Base-by-base conservation (phyloP, 2,888 invertebrate genomes). In the Phymatocera aterrima region DNA sequence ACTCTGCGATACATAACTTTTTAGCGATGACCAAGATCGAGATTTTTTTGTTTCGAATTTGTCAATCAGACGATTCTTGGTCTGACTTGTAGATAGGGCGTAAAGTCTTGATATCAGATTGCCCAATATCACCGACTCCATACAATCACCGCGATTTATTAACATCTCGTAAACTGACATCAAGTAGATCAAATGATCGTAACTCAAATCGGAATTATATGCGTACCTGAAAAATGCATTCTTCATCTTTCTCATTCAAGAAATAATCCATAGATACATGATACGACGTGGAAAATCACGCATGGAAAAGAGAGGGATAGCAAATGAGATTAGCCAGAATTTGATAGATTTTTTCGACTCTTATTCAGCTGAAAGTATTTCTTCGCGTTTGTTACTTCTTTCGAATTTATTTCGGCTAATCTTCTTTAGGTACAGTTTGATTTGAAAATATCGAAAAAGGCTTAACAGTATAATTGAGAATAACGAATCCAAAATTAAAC, bases 51-150 rank as follows among this genome's bases (percentile, higher is more conserved):
- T 79, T 3, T 61, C 28, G 57, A 79, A 77, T 51, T 34, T 65
- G 31, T 61, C 61, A 0, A 83, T 48, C 37, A 88, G 77, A 4
- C 68, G 31, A 21, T 85, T 83, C 78, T 83, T 86, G 31, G 83
- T 80, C 2, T 85, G 83, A n/a, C 84, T 85, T 10, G 85, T 80
- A 0, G 89, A 80, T 18, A 86, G 82, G 34, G 79, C 81, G 79
- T 86, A 90, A 34, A 90, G 79, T 79, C 88, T 84, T 1, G 81
- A 78, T 18, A 90, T 86, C 75, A 89, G 81, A 79, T 83, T 85
- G 10, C 82, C 79, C 3, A 90, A 46, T 15, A 89, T 81, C 12
- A 85, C 79, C 1, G 83, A 78, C 78, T 88, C 86, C 1, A 88
- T 48, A 77, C 82, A 83, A 21, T 83, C 83, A 43, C 79, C 79